Base-by-base conservation (phyloP, 1,140 invertebrate species). In the Listronotus bonariensis region DNA sequence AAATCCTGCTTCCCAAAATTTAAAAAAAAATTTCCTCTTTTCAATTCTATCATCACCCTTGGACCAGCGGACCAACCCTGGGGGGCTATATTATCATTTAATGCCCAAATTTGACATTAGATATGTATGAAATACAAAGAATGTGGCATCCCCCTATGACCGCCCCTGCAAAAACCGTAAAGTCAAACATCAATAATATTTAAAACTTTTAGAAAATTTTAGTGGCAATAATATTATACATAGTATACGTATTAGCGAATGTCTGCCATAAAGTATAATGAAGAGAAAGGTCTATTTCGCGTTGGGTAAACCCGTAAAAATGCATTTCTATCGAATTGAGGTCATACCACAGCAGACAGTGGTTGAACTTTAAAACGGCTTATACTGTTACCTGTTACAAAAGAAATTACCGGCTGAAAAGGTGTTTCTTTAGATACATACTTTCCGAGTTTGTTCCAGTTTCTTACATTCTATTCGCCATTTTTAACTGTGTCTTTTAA, bases 201-300 rank as follows among this genome's bases (percentile, higher is more conserved):
- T n/a, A n/a, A n/a, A n/a, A n/a, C n/a, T n/a, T n/a, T n/a, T n/a
- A n/a, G n/a, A n/a, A n/a, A n/a, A n/a, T n/a, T n/a, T n/a, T n/a
- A n/a, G n/a, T n/a, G n/a, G n/a, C n/a, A n/a, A n/a, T n/a, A n/a
- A n/a, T n/a, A n/a, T n/a, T n/a, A n/a, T n/a, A n/a, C n/a, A 3
- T 15, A 15, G 12, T 45, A 9, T 15, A 48, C 1, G 26, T 48
- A 18, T 20, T 18, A 52, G 8, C 49, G 15, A 38, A 14, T 52
- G 31, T 11, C 31, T 9, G 11, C 26, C 9, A 31, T 32, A n/a
- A 34, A 45, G 11, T 48, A 41, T 36, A 45, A 45, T 48, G 17
- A 51, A 61, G 59, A 61, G 59, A 61, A 61, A 61, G 59, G 59
- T 61, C 59, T 61, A 52, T 52, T 53, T 52, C 59, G 12, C 59